A percentile compares a stretch with the other conserved stretches of the same genome.
Conservation (phyloP, 1,140 invertebrate genomes). For the Parasteatoda tepidariorum region DNA sequence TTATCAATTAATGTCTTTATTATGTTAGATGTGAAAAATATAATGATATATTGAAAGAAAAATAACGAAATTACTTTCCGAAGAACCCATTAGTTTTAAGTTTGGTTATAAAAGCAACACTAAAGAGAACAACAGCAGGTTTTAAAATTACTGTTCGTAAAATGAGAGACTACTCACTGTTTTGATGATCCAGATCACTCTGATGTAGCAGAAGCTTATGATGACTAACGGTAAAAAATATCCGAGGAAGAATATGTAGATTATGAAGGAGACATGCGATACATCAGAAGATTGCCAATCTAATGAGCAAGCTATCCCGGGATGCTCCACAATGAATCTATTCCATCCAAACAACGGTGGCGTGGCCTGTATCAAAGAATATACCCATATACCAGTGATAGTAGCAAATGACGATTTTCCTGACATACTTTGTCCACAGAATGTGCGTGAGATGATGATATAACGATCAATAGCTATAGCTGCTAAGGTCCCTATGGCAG, state of each 20-base stretch:
- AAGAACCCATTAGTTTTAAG: too few relatives aligned
- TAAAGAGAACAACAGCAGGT: too few relatives aligned
- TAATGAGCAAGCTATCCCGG: conserved; percentile 73
- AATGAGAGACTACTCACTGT: conserved; percentile 72
- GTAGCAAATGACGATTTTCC: conserved; percentile 66
- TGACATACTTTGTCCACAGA: conserved; percentile 67
- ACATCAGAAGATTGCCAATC: conserved; percentile 71
- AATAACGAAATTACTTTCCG: too few relatives aligned
- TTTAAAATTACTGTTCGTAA: too few relatives aligned
- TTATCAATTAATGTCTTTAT: too few relatives aligned
- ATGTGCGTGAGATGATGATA: conserved; percentile 69
- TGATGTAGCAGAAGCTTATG: conserved; percentile 70
- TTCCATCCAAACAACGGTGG: conserved; percentile 74
- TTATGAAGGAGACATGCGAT: conserved; percentile 70
- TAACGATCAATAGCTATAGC: conserved; percentile 72
- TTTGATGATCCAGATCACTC: conserved; percentile 70
- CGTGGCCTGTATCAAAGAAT: conserved; percentile 69
- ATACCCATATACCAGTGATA: conserved; percentile 71
- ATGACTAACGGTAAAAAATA: conserved; percentile 71
- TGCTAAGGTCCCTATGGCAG: conserved; percentile 70
- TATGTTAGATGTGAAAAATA: too few relatives aligned
- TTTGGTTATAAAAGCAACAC: too few relatives aligned
- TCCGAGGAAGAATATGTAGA: conserved; percentile 71
- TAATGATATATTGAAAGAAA: too few relatives aligned
- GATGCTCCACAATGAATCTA: conserved; percentile 71